A percentile compares a stretch with the other conserved stretches of the same genome.
phyloP scores from a whole-genome alignment of 2,797 vertebrate species.

The Selene dorsalis region DNA sequence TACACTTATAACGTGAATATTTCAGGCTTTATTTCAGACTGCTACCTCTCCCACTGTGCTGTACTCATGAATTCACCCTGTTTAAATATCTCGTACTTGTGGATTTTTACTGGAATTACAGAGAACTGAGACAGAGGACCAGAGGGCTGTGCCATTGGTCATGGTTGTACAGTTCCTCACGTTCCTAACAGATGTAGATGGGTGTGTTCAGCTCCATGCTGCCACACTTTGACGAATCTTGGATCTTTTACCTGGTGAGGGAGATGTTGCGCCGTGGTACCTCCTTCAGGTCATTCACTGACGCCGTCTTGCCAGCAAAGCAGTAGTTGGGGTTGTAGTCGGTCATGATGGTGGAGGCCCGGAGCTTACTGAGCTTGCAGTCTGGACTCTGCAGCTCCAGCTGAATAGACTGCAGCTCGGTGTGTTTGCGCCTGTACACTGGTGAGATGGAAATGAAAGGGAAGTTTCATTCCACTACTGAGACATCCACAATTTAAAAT shows the following conservation, averaged over 20 bases:
- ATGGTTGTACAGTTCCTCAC: not conserved
- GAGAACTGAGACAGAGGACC: not conserved
- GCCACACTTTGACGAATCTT: not conserved
- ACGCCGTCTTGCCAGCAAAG: slow-evolving; percentile 96
- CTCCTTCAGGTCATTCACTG: slow-evolving; percentile 98
- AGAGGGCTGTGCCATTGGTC: not conserved
- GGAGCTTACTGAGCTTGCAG: slow-evolving; percentile 97
- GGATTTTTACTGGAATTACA: slow-evolving; percentile 19
- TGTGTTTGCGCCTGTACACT: slow-evolving; percentile 98
- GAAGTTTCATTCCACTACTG: slow-evolving; percentile 25
- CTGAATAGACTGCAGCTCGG: slow-evolving; percentile 97
- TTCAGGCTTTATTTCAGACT: slow-evolving; percentile 49
- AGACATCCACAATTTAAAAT: slow-evolving; percentile 40
- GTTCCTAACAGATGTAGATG: not conserved
- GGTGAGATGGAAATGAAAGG: slow-evolving; percentile 27
- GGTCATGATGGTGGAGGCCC: slow-evolving; percentile 98
- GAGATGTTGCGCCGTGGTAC: slow-evolving; percentile 96
- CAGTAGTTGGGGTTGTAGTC: slow-evolving; percentile 99
- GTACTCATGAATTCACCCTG: slow-evolving; percentile 6
- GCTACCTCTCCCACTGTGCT: not conserved
- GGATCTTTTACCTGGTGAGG: slow-evolving; percentile 89
- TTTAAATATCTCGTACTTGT: slow-evolving; percentile 9
- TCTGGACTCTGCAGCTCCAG: slow-evolving; percentile 98
- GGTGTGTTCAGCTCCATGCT: not conserved
- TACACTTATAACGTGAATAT: slow-evolving; percentile 31